phyloP scores from a whole-genome alignment of 2,888 invertebrate genomes.

The Harpagoxenus sublaevis region DNA sequence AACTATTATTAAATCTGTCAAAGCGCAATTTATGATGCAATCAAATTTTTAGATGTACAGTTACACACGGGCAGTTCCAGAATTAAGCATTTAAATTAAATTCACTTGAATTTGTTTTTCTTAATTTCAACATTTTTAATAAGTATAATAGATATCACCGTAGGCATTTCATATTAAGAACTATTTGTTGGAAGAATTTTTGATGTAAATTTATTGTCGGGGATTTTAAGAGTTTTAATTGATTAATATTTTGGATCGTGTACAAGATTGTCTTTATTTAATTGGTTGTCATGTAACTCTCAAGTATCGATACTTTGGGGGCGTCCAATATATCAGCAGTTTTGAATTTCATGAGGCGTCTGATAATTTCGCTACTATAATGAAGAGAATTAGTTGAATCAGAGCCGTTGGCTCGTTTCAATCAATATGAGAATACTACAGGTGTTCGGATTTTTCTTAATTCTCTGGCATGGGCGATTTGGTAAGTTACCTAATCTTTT shows the following conservation, averaged over 20 bases:
- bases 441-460: slow-evolving; percentile 57
- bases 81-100: background rate
- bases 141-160: background rate
- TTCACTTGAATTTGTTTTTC: background rate
- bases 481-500: slow-evolving; percentile 53
- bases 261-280: slow-evolving; percentile 4
- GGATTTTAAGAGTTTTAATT: background rate
- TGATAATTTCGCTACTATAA: slow-evolving; percentile 57
- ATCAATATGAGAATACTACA: slow-evolving; percentile 66
- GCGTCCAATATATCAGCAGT: slow-evolving; percentile 71
- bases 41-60: background rate
- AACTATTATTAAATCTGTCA: too few relatives aligned
- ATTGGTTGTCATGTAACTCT: background rate
- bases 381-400: slow-evolving; percentile 65
- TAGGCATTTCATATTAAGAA: background rate
- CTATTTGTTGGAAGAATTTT: background rate
- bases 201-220: background rate
- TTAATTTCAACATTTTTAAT: background rate
- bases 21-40: too few relatives aligned
- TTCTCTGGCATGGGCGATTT: slow-evolving; percentile 31
- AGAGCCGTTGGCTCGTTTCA: slow-evolving; percentile 61
- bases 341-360: slow-evolving; percentile 78
- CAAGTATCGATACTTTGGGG: slow-evolving; percentile 52
- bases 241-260: background rate
- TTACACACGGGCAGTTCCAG: background rate